Evolutionary conservation across 2,888 invertebrate species (phyloP), one percentile per base, ranked within the genome.

Genomic region (Leptarthrus brevirostris): DNA sequence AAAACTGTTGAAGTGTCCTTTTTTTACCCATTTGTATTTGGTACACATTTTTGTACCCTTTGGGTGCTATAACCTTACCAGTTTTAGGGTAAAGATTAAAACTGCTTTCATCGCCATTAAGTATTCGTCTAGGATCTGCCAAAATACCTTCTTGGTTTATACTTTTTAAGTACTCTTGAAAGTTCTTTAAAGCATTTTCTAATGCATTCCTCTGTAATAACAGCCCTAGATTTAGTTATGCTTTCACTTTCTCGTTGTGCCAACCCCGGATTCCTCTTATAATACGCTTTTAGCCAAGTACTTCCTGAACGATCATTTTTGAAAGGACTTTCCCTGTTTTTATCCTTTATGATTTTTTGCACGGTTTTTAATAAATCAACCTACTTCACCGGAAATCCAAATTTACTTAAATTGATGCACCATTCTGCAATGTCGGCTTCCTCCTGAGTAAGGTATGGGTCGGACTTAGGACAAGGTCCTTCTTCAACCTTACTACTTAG

Each of bases 1-100:
- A 74, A 44, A 12, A 73, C 52, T 1, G 72, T 74, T 0, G 74
- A 34, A 1, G 73, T 74, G 22, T 74, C 72, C 26, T 74, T 76
- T 22, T 76, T 74, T 16, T 58, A 44, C 2, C 8, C 12, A 12
- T 10, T n/a, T n/a, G n/a, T n/a, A n/a, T n/a, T n/a, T n/a, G n/a
- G n/a, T n/a, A n/a, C n/a, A n/a, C n/a, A n/a, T n/a, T n/a, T n/a
- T n/a, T n/a, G n/a, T n/a, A n/a, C n/a, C n/a, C n/a, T n/a, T n/a
- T n/a, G n/a, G n/a, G n/a, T n/a, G n/a, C n/a, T n/a, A n/a, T n/a
- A n/a, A n/a, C n/a, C n/a, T n/a, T n/a, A n/a, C n/a, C n/a, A n/a
- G n/a, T n/a, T n/a, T n/a, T n/a, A n/a, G n/a, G n/a, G n/a, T n/a
- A n/a, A n/a, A n/a, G n/a, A n/a, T n/a, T n/a, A n/a, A n/a, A n/a